Percentiles rank a stretch among this genome's conserved stretches.
These are phyloP conservation scores for Siniperca scherzeri DNA, from an alignment of 2,797 vertebrate species.

Conservation along the genomic window DNA sequence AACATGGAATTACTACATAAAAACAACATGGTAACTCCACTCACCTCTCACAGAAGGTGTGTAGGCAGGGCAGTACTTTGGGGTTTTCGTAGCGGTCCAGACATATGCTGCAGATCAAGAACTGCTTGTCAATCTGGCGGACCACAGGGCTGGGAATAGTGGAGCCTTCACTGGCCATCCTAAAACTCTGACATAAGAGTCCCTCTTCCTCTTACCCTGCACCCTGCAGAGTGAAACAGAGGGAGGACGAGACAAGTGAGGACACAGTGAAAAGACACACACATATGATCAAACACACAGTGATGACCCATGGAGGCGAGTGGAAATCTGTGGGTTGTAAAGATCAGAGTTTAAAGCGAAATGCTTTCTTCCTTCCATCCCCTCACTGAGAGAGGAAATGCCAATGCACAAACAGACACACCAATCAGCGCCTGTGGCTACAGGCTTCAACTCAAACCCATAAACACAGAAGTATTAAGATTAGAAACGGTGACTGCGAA, in stretches of 20 bases:
- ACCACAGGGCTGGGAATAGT: conserved; percentile 97
- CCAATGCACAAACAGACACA: conserved; percentile 43
- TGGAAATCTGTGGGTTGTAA: conserved; percentile 20
- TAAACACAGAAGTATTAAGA: neutral
- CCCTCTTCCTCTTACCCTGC: conserved; percentile 88
- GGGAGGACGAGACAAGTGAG: conserved; percentile 12
- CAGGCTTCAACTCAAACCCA: conserved; percentile 8
- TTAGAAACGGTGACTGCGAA: conserved; percentile 2
- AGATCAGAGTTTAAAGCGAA: conserved; percentile 41
- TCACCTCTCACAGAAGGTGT: conserved; percentile 99
- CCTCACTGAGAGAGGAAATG: conserved; percentile 49
- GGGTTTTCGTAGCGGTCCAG: conserved; percentile 98
- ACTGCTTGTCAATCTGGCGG: conserved; percentile 99
- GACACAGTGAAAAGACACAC: neutral
- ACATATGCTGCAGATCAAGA: conserved; percentile 99
- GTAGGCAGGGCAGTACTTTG: conserved; percentile 98
- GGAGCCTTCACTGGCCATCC: conserved; percentile 98
- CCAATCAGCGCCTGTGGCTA: conserved; percentile 1
- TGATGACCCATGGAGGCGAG: neutral
- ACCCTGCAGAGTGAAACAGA: conserved; percentile 78
- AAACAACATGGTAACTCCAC: conserved; percentile 41
- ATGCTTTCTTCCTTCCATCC: conserved; percentile 22
- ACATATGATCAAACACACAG: conserved; percentile 22
- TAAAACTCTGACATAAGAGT: conserved; percentile 92
- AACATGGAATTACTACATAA: accelerated